Percentiles rank a stretch among this genome's conserved stretches.
Evolutionary conservation across 2,888 invertebrate genomes (phyloP).

Genomic region (Limnephilus auricula): DNA sequence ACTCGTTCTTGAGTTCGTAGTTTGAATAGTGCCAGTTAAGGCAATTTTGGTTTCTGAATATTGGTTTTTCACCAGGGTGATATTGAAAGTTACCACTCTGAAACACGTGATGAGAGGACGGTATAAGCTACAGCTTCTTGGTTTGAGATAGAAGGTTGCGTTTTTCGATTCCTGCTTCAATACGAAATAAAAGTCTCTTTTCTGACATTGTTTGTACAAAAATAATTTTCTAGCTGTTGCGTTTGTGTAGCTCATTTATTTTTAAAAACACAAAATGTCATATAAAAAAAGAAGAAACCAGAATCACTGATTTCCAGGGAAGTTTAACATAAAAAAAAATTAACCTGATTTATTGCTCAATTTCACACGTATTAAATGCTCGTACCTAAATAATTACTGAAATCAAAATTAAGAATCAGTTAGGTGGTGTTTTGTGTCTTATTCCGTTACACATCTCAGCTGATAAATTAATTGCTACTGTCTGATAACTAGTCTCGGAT

Average conservation of each 20-base stretch:
- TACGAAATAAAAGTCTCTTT: neutral
- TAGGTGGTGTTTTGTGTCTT: neutral
- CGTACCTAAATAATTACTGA: neutral
- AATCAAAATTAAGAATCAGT: neutral
- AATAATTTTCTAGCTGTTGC: neutral
- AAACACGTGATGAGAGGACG: neutral
- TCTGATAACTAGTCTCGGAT: constrained; percentile 6
- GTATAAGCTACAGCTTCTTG: neutral
- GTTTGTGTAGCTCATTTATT: neutral
- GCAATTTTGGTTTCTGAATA: too few species aligned
- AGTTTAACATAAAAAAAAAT: neutral
- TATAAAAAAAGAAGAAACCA: neutral
- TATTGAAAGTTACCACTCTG: neutral
- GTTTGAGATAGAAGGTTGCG: neutral
- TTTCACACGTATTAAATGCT: neutral
- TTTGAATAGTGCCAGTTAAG: too few species aligned
- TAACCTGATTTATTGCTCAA: neutral
- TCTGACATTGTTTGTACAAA: too few species aligned
- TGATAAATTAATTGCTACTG: neutral
- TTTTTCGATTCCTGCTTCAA: neutral
- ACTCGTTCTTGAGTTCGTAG: too few species aligned
- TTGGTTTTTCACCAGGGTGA: neutral
- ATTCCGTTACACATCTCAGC: neutral
- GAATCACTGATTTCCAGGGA: neutral
- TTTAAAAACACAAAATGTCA: neutral